A percentile compares a stretch with the other conserved stretches of the same genome.
These are phyloP conservation scores for Odontothrips loti DNA, from an alignment of 2,888 invertebrate species.

Conservation along the genomic window DNA sequence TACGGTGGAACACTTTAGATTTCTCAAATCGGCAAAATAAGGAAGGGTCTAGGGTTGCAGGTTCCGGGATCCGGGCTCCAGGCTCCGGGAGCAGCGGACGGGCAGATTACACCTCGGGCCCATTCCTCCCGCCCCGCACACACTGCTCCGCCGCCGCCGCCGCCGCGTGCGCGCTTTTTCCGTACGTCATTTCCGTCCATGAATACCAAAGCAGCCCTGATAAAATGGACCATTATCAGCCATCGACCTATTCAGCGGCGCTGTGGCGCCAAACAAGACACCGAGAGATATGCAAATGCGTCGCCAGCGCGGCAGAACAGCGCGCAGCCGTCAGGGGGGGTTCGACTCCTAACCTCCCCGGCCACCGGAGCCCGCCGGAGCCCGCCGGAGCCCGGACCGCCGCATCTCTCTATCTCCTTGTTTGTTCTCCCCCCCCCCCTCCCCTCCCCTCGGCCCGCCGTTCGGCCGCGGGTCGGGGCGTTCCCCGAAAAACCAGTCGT, in stretches of 20 bases:
- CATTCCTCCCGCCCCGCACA: no score
- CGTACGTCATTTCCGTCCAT: conserved; percentile 18
- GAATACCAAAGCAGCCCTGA: conserved; percentile 26
- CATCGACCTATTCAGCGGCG: conserved; percentile 20
- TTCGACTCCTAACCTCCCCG: neutral
- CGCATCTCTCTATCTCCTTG: neutral
- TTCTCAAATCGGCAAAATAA: no score
- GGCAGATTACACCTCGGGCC: no score
- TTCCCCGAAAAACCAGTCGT: no score
- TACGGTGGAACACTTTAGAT: no score
- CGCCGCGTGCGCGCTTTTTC: neutral
- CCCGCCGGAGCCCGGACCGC: neutral
- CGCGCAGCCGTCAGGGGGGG: neutral
- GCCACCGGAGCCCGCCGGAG: neutral
- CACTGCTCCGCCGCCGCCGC: neutral
- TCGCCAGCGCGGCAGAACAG: neutral
- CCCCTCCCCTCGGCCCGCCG: neutral
- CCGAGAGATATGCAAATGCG: conserved; percentile 20
- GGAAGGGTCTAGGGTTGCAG: no score
- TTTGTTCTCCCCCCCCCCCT: neutral
- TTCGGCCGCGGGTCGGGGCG: no score
- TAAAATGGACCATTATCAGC: conserved; percentile 18
- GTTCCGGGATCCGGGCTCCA: no score
- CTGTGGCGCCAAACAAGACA: conserved; percentile 24
- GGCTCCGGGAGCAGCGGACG: no score